Evolutionary conservation across 2,888 invertebrate genomes (phyloP).

Genomic region (Eilema griseolum): DNA sequence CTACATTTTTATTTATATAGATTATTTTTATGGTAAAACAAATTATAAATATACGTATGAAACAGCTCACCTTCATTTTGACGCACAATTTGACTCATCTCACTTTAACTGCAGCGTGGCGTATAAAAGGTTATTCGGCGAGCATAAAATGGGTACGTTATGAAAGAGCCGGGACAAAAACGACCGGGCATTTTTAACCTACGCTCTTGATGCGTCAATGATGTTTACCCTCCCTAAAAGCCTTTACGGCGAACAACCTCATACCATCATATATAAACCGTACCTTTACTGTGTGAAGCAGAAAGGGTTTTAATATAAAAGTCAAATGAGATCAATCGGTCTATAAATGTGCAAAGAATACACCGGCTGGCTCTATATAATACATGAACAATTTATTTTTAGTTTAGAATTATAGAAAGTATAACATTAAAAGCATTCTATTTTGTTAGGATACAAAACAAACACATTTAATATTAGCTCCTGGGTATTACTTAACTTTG

Average conservation of each 20-base stretch:
- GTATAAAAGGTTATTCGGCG: slow-evolving; percentile 41
- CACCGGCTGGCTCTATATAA: neutral
- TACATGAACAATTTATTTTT: neutral
- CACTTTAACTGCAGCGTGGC: slow-evolving; percentile 36
- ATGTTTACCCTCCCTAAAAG: slow-evolving; percentile 82
- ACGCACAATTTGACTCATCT: slow-evolving; percentile 28
- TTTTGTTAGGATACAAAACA: neutral
- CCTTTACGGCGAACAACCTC: slow-evolving; percentile 62
- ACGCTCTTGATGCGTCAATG: slow-evolving; percentile 74
- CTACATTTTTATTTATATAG: neutral
- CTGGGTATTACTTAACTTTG: neutral
- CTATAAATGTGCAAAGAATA: slow-evolving; percentile 12
- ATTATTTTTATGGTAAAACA: neutral
- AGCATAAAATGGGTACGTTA: slow-evolving; percentile 53
- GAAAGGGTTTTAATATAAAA: slow-evolving; percentile 61
- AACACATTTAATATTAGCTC: neutral
- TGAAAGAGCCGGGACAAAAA: slow-evolving; percentile 70
- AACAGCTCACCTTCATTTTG: slow-evolving; percentile 8
- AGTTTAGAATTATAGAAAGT: neutral
- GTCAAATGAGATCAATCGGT: slow-evolving; percentile 59
- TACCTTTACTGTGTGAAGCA: slow-evolving; percentile 50
- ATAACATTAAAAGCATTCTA: neutral
- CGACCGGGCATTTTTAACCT: slow-evolving; percentile 71
- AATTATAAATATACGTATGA: neutral
- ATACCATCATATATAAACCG: slow-evolving; percentile 49